Percentiles rank a stretch among this genome's conserved stretches.
phyloP scores from a whole-genome alignment of 2,113 vertebrate species.

The Apus apus region DNA sequence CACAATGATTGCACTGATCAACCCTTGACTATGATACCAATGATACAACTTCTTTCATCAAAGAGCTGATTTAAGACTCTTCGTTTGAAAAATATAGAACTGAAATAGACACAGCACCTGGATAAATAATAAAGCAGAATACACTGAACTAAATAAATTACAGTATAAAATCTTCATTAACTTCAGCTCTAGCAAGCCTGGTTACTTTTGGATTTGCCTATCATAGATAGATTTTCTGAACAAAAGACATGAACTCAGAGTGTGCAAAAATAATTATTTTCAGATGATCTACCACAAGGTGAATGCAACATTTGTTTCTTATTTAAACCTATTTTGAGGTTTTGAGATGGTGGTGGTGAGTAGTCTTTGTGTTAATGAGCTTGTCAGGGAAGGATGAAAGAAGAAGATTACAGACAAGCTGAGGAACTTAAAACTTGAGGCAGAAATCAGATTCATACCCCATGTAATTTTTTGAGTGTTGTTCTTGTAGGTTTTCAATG shows the following conservation, averaged over 20 bases:
- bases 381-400: background rate
- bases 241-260: background rate
- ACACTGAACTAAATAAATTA: background rate
- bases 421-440: background rate
- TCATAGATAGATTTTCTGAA: background rate
- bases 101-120: background rate
- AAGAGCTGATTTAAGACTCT: background rate
- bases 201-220: background rate
- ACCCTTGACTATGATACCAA: background rate
- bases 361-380: background rate
- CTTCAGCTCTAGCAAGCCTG: background rate
- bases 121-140: background rate
- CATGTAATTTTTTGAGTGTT: background rate
- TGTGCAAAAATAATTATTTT: background rate
- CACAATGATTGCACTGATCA: background rate
- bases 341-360: background rate
- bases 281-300: background rate
- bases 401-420: background rate
- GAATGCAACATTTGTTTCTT: background rate
- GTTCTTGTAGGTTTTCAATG: background rate
- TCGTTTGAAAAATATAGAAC: background rate
- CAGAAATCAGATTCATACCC: background rate
- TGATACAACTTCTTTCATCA: background rate
- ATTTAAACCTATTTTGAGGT: background rate
- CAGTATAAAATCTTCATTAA: background rate